These are phyloP conservation scores for Trachemys scripta DNA, from an alignment of 2,113 vertebrate genomes.

Conservation along the genomic window DNA sequence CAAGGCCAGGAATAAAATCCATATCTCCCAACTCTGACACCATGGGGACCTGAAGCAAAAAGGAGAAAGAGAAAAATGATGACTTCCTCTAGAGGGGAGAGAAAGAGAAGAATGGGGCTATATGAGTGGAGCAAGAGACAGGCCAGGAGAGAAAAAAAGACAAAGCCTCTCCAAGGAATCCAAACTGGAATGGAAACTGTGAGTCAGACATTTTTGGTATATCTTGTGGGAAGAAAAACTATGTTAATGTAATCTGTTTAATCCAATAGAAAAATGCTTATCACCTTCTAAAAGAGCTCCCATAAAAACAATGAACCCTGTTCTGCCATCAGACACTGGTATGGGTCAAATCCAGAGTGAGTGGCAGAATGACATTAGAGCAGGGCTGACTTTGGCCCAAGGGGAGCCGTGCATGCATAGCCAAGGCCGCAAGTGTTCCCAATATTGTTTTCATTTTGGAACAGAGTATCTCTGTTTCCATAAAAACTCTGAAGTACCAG, in stretches of 20 bases:
- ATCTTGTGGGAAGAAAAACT: slow-evolving; percentile 37
- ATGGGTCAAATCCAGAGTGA: rapidly evolving
- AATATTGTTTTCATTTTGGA: neutral
- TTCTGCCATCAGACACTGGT: rapidly evolving
- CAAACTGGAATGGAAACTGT: neutral
- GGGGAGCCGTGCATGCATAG: neutral
- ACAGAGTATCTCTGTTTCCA: neutral
- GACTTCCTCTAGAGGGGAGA: neutral
- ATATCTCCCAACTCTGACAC: neutral
- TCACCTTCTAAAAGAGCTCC: neutral
- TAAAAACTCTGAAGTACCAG: rapidly evolving
- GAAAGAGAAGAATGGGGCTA: rapidly evolving
- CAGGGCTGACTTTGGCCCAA: neutral
- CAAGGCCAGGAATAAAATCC: neutral
- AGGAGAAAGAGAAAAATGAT: neutral
- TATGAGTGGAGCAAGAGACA: neutral
- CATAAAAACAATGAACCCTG: rapidly evolving
- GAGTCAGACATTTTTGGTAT: slow-evolving; percentile 1
- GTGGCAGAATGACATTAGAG: rapidly evolving
- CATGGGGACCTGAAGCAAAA: neutral
- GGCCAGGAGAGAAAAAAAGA: neutral
- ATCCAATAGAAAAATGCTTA: rapidly evolving
- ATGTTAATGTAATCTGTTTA: neutral
- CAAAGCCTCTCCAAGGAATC: neutral
- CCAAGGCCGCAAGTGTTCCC: neutral